Percentiles rank a stretch among this genome's conserved stretches.
Evolutionary conservation across 2,888 invertebrate genomes (phyloP).

Genomic region (Lasioglossum figueresi): DNA sequence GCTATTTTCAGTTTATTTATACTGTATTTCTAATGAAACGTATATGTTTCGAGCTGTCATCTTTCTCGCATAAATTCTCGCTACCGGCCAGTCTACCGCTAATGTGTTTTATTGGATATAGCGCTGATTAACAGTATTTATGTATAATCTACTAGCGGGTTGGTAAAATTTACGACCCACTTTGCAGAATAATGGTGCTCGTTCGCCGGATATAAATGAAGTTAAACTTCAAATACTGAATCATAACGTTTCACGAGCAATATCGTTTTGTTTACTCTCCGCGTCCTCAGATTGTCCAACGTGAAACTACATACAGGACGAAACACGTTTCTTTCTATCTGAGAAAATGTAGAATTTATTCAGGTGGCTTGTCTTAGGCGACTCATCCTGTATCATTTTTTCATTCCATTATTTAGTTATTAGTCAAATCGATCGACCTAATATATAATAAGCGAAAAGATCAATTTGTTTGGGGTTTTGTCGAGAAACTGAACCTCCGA

Average conservation of each 20-base stretch:
- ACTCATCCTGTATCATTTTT: too few relatives aligned
- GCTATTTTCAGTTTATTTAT: neutral
- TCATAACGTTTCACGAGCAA: neutral
- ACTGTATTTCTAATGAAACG: neutral
- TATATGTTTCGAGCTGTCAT: neutral
- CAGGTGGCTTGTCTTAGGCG: too few relatives aligned
- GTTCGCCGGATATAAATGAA: neutral
- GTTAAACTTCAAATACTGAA: neutral
- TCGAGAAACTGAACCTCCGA: neutral
- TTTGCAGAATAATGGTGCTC: neutral
- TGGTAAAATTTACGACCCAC: neutral
- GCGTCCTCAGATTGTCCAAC: neutral
- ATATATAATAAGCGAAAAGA: too few relatives aligned
- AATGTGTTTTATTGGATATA: neutral
- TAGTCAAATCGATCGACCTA: too few relatives aligned
- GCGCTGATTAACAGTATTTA: neutral
- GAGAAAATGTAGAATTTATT: too few relatives aligned
- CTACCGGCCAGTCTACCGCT: too few relatives aligned
- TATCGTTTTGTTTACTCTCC: neutral
- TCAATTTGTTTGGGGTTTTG: too few relatives aligned
- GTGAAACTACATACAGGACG: too few relatives aligned
- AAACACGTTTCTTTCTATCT: too few relatives aligned
- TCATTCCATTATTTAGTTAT: too few relatives aligned
- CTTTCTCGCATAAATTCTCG: neutral
- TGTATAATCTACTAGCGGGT: neutral